phyloP scores from a whole-genome alignment of 1,140 invertebrate species.

The Phenacoccus solenopsis region DNA sequence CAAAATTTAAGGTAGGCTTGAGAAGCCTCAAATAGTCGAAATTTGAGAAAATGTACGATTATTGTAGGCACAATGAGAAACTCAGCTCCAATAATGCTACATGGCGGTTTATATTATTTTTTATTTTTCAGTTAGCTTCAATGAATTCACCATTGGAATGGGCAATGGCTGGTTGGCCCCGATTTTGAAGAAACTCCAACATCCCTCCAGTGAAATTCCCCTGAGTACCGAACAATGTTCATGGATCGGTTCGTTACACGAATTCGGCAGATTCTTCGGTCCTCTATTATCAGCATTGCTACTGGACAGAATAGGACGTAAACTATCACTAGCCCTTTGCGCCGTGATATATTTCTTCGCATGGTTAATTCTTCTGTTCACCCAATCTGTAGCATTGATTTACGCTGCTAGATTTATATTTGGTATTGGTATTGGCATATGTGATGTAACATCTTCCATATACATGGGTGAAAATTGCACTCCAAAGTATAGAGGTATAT shows the following conservation, averaged over 20 bases:
- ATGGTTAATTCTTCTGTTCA: neutral
- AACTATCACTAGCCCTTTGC: neutral
- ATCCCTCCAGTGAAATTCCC: neutral
- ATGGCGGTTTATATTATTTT: neutral
- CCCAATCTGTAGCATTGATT: neutral
- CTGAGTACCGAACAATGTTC: slow-evolving; percentile 45
- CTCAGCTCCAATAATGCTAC: too few species aligned
- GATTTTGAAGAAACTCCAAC: neutral
- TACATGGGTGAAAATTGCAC: slow-evolving; percentile 26
- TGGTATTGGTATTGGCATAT: neutral
- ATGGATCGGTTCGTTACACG: neutral
- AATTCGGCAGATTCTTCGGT: neutral
- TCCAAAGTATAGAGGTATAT: slow-evolving; percentile 24
- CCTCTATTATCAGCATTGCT: neutral
- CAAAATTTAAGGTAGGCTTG: too few species aligned
- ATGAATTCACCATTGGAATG: neutral
- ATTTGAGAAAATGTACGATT: too few species aligned
- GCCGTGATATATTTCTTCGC: neutral
- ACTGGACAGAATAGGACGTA: neutral
- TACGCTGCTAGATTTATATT: neutral
- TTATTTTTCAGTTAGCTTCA: neutral
- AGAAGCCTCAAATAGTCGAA: too few species aligned
- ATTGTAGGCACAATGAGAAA: too few species aligned
- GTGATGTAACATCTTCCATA: neutral
- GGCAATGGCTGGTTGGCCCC: neutral